Evolutionary conservation across 2,797 vertebrate species (phyloP).

Genomic region (Graptemys geographica): DNA sequence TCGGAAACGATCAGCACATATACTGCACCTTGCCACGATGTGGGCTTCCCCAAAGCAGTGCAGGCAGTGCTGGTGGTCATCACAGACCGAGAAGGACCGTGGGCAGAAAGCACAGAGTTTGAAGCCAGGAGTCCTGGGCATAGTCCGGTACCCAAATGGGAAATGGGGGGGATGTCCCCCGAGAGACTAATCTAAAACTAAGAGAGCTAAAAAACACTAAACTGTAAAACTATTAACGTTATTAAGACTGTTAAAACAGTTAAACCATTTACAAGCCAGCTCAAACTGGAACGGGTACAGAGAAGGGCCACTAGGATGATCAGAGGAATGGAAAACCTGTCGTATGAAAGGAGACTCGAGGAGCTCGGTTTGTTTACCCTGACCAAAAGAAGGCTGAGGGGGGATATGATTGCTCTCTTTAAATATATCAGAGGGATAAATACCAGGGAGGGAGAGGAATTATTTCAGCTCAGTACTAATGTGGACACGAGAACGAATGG

Average conservation of each 20-base stretch:
- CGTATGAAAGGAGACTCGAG: no score
- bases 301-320: no score
- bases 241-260: not conserved
- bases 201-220: not conserved
- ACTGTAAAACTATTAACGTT: not conserved
- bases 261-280: not conserved
- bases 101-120: not conserved
- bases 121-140: not conserved
- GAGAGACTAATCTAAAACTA: not conserved
- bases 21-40: not conserved
- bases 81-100: not conserved
- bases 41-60: not conserved
- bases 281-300: no score
- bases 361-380: no score
- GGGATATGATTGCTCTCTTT: no score
- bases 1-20: not conserved
- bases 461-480: no score
- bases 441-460: no score
- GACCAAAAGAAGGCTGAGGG: no score
- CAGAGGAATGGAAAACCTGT: no score
- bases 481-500: no score
- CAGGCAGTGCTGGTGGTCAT: not conserved
- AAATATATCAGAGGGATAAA: no score
- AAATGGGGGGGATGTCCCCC: not conserved
- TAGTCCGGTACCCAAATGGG: not conserved